Evolutionary conservation across 2,888 invertebrate species (phyloP), one percentile per base, ranked within the genome.

Genomic region (Lymantria dispar): DNA sequence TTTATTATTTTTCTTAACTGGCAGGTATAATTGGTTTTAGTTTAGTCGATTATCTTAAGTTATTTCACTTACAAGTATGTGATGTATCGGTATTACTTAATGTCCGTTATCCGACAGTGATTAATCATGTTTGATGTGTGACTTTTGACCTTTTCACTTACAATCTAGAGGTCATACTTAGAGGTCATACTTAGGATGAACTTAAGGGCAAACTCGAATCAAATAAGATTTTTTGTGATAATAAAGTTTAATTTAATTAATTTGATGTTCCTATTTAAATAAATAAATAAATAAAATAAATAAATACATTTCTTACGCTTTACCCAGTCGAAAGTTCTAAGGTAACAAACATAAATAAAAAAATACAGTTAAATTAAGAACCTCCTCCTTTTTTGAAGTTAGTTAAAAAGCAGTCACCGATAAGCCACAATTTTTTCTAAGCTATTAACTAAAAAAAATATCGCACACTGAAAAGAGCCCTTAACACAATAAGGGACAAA

Each of bases 391-490:
- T n/a, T n/a, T n/a, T n/a, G n/a, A n/a, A n/a, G n/a, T n/a, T n/a
- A n/a, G n/a, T n/a, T n/a, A n/a, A n/a, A 22, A 2, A 22, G 22
- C 22, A 22, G 22, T 22, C 22, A 22, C n/a, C n/a, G 5, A 22
- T 22, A 22, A 22, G 22, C 5, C 22, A 22, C 22, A 5, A 22
- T 3, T 22, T 22, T 22, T 22, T 2, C 5, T 22, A 22, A 22
- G 22, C 22, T 5, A 2, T 22, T 22, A 22, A 2, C 22, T 3
- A 22, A 22, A 48, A 45, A 54, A 65, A 61, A 64, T 68, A 64
- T 61, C 64, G 53, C 30, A 14, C 46, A 50, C 44, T 68, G 50
- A 45, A 56, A 64, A 42, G 50, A 48, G 49, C 42, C 43, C 58
- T 38, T 61, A 58, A 60, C 43, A 43, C 49, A 47, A 53, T 57